Evolutionary conservation across 92 coral and sea anemone genomes (phyloP).

Genomic region (Chrysogorgia sp.): DNA sequence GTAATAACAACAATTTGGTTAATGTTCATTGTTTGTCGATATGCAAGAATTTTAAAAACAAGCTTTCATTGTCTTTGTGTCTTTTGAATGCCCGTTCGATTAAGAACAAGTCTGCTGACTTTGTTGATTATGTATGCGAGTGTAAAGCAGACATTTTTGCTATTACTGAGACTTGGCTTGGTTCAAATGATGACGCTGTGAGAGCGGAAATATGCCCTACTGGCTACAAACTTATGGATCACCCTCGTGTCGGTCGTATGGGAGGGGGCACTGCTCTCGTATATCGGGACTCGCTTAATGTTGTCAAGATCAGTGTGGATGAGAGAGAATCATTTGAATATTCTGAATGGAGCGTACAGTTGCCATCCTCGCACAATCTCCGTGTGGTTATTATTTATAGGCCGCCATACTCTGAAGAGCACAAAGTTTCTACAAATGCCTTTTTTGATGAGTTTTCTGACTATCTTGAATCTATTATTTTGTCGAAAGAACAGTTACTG

Average conservation of each 20-base stretch:
- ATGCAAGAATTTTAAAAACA: no score
- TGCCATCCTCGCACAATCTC: slow-evolving; percentile 3
- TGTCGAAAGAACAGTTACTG: not conserved
- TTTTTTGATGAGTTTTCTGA: not conserved
- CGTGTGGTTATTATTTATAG: slow-evolving; percentile 21
- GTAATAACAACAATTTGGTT: no score
- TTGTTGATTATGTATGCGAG: not conserved
- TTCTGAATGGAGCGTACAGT: not conserved
- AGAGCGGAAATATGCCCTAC: not conserved
- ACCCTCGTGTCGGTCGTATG: not conserved
- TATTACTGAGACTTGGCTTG: not conserved
- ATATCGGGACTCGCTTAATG: not conserved
- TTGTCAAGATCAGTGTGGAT: not conserved
- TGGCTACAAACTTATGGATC: not conserved
- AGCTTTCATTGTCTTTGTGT: not conserved
- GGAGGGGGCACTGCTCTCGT: not conserved
- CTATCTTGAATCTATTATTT: no score
- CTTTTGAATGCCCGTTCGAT: not conserved
- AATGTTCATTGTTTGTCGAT: no score
- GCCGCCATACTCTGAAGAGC: no score
- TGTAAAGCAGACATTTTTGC: not conserved
- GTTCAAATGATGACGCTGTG: not conserved
- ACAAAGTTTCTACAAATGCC: not conserved
- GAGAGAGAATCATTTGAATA: not conserved
- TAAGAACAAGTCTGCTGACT: not conserved